These are phyloP conservation scores for Platypus cylindrus DNA, from an alignment of 2,888 invertebrate species.

Conservation along the genomic window DNA sequence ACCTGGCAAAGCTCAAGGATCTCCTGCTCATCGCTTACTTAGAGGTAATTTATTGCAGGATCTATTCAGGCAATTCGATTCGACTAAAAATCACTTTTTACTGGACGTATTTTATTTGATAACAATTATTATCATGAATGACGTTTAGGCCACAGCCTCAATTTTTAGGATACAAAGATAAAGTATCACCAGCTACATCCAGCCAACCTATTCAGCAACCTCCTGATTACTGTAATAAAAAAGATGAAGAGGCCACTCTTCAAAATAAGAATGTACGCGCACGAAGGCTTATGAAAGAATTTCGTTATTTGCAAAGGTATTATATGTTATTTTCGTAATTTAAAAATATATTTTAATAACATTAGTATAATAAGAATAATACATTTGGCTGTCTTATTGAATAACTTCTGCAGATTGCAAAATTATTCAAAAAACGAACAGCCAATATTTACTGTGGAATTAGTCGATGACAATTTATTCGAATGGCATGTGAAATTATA, in stretches of 20 bases:
- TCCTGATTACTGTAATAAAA: constrained; percentile 28
- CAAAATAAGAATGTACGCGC: constrained; percentile 56
- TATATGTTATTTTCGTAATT: too few relatives aligned
- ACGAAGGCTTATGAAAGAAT: constrained; percentile 74
- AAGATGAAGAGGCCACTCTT: constrained; percentile 25
- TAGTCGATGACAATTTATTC: constrained; percentile 75
- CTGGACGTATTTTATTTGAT: too few relatives aligned
- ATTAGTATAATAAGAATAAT: neutral
- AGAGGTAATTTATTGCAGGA: constrained; percentile 13
- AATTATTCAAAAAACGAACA: constrained; percentile 51
- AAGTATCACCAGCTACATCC: constrained; percentile 32
- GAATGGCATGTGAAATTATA: constrained; percentile 79
- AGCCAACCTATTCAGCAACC: constrained; percentile 30
- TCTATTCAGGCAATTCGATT: too few relatives aligned
- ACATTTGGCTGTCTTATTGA: neutral
- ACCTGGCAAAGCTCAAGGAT: constrained; percentile 33
- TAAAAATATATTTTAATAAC: neutral
- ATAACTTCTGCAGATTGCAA: constrained; percentile 40
- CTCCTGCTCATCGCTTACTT: constrained; percentile 31
- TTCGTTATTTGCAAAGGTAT: constrained; percentile 55
- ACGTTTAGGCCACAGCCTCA: constrained; percentile 6
- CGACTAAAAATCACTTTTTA: too few relatives aligned
- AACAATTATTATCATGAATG: too few relatives aligned
- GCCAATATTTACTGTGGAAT: constrained; percentile 70
- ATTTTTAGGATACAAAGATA: constrained; percentile 28